Evolutionary conservation across 2,888 invertebrate species (phyloP).

Genomic region (Pterostichus niger): DNA sequence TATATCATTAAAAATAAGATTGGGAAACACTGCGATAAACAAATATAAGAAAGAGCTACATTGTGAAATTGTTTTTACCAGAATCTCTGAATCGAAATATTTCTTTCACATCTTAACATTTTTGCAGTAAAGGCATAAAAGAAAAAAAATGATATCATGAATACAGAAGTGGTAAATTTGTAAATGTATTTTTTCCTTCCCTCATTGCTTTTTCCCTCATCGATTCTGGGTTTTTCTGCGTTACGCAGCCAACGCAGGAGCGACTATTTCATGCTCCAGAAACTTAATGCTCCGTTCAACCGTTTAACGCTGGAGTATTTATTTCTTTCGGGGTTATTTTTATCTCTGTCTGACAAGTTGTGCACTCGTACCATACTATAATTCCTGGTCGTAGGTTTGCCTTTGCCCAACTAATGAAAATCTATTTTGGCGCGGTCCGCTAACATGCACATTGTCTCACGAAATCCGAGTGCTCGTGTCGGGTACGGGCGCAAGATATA

Average conservation of each 20-base stretch:
- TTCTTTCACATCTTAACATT: too few species aligned
- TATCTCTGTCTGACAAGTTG: constrained; percentile 43
- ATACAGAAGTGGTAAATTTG: constrained; percentile 40
- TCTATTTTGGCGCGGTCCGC: constrained; percentile 19
- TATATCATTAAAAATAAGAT: too few species aligned
- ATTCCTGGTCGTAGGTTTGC: background rate
- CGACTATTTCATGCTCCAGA: constrained; percentile 58
- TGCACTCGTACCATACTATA: constrained; percentile 17
- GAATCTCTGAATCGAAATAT: too few species aligned
- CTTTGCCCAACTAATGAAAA: constrained; percentile 26
- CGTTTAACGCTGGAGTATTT: constrained; percentile 56
- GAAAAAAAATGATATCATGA: constrained; percentile 27
- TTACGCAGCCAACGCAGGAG: constrained; percentile 16
- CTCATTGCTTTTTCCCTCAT: constrained; percentile 35
- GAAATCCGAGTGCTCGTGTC: constrained; percentile 17
- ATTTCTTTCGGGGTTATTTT: constrained; percentile 57
- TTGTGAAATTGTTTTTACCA: too few species aligned
- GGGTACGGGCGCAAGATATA: background rate
- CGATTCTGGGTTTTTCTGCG: constrained; percentile 32
- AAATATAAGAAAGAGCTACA: too few species aligned
- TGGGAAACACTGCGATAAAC: too few species aligned
- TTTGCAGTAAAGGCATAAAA: too few species aligned
- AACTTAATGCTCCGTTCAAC: constrained; percentile 54
- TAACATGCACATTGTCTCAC: constrained; percentile 48
- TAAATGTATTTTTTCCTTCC: constrained; percentile 51